Conservation (phyloP, 2,797 vertebrate genomes). For the Eulemur albifrons region DNA sequence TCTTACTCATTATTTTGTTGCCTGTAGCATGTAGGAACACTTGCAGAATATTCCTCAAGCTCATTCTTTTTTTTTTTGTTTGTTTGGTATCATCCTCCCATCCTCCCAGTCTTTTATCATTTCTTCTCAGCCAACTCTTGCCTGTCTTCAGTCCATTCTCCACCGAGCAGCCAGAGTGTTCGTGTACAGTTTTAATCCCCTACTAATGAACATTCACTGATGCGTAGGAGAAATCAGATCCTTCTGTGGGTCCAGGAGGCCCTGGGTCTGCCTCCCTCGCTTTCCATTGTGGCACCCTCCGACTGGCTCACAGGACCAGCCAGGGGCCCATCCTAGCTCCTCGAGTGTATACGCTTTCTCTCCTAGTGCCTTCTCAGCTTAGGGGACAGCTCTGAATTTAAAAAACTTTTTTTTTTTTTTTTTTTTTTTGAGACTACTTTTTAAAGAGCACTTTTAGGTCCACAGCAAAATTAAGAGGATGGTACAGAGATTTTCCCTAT, state of each 20-base stretch:
- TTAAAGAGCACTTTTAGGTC: not conserved
- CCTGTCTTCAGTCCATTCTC: not conserved
- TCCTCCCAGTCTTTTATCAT: not conserved
- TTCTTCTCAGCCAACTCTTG: not conserved
- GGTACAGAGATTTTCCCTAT: not conserved
- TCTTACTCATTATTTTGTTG: not conserved
- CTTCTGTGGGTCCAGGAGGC: not conserved
- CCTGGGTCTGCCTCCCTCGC: too few relatives aligned
- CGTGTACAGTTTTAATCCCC: not conserved
- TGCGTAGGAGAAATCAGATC: not conserved
- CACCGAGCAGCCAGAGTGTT: not conserved
- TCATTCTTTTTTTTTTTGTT: not conserved
- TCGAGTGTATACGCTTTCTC: not conserved
- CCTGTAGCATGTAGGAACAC: not conserved
- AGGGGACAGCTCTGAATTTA: not conserved
- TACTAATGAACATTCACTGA: not conserved
- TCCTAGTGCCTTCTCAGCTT: not conserved
- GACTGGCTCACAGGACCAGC: not conserved
- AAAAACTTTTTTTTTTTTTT: not conserved
- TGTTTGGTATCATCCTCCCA: not conserved
- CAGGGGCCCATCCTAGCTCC: not conserved
- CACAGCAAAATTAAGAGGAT: not conserved
- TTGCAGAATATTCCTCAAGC: not conserved
- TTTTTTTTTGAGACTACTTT: not conserved
- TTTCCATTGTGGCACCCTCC: not conserved